Conservation (phyloP, 2,888 invertebrate genomes). For the Papilio gigon region DNA sequence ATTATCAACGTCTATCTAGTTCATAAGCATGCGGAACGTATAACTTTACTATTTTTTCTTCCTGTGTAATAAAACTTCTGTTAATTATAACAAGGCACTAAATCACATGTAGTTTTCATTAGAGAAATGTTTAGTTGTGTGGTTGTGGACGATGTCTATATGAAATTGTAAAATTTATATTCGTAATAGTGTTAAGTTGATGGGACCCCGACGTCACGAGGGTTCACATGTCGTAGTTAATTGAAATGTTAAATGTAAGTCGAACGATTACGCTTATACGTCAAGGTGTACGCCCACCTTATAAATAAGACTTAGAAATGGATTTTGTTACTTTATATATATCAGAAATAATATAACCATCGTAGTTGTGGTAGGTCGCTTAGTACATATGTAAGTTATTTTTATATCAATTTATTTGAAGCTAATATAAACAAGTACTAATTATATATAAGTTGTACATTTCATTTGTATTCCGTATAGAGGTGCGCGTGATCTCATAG, state of each 20-base stretch:
- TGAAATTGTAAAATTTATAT: slow-evolving; percentile 24
- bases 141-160: slow-evolving; percentile 30
- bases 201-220: slow-evolving; percentile 26
- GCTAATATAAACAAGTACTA: slow-evolving; percentile 66
- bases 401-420: slow-evolving; percentile 77
- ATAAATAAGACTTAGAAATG: slow-evolving; percentile 73
- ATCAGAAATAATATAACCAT: slow-evolving; percentile 69
- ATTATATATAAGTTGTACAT: slow-evolving; percentile 58
- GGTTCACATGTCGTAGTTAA: slow-evolving; percentile 55
- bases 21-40: too few species aligned
- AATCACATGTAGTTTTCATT: slow-evolving; percentile 33
- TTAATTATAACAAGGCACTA: too few species aligned
- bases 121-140: slow-evolving; percentile 6
- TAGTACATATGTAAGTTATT: slow-evolving; percentile 71
- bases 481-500: slow-evolving; percentile 73
- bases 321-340: slow-evolving; percentile 68
- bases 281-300: slow-evolving; percentile 68
- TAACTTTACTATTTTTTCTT: too few species aligned
- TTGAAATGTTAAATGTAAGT: slow-evolving; percentile 67
- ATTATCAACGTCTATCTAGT: too few species aligned
- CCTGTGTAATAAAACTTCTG: too few species aligned
- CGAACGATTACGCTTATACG: slow-evolving; percentile 78
- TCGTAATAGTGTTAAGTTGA: slow-evolving; percentile 16
- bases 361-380: slow-evolving; percentile 51
- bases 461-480: slow-evolving; percentile 62